Conservation (phyloP, 2,888 invertebrate genomes). For the Andrena flavipes region DNA sequence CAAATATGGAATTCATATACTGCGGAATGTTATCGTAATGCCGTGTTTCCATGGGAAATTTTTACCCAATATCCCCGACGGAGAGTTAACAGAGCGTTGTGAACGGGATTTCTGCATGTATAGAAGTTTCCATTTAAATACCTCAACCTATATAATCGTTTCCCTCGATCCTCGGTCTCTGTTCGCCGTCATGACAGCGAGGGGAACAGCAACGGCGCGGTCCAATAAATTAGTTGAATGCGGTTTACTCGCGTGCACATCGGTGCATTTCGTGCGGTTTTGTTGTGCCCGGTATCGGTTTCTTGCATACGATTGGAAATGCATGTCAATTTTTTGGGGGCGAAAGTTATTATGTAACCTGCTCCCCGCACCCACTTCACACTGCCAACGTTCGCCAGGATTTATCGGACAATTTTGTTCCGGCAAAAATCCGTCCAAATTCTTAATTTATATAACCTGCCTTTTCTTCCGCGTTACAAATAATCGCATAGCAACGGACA, state of each 20-base stretch:
- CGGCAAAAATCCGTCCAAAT: neutral
- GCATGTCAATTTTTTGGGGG: neutral
- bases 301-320: constrained; percentile 37
- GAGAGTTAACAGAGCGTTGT: neutral
- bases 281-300: constrained; percentile 26
- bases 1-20: neutral
- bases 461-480: neutral
- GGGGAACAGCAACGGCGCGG: constrained; percentile 20
- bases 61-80: constrained; percentile 6
- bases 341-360: neutral
- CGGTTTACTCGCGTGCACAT: constrained; percentile 49
- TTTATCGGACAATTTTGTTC: neutral
- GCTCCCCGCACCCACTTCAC: no score
- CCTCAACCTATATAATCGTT: constrained; percentile 22
- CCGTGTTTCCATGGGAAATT: neutral
- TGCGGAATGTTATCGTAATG: neutral
- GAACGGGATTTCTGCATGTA: neutral
- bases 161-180: constrained; percentile 6
- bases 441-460: neutral
- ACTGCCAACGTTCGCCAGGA: neutral
- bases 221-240: constrained; percentile 56
- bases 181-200: constrained; percentile 26
- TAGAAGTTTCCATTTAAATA: constrained; percentile 33
- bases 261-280: constrained; percentile 44
- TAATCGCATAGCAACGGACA: no score